Conservation (phyloP, 2,888 invertebrate genomes). For the Cantharis nigra region DNA sequence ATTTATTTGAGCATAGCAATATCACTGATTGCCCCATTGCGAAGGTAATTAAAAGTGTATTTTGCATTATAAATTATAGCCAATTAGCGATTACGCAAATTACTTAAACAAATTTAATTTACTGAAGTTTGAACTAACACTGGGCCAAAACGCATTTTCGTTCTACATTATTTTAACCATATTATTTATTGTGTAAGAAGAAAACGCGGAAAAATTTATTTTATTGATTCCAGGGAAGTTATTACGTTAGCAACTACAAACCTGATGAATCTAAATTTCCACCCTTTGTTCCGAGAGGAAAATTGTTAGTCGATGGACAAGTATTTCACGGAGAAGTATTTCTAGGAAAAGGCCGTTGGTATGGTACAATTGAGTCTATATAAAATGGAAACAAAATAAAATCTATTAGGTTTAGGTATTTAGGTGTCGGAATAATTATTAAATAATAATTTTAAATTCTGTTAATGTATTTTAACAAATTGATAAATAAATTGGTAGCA, state of each 20-base stretch:
- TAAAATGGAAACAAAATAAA: not conserved
- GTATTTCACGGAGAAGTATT: constrained; percentile 5
- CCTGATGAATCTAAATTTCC: constrained; percentile 18
- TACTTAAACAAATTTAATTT: not conserved
- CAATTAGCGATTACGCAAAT: not conserved
- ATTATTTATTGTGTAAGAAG: not conserved
- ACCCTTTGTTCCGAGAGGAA: constrained; percentile 8
- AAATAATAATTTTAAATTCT: not conserved
- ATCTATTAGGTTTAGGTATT: not conserved
- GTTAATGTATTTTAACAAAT: not conserved
- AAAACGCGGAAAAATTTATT: constrained; percentile 7
- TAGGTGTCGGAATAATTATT: not conserved
- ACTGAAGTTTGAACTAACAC: not conserved
- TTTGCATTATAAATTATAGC: not conserved
- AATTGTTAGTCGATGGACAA: constrained; percentile 7
- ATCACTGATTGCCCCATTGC: constrained; percentile 14
- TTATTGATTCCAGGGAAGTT: constrained; percentile 4
- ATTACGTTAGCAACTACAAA: constrained; percentile 14
- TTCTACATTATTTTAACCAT: not conserved
- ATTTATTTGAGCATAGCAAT: constrained; percentile 5
- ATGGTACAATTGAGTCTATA: not conserved
- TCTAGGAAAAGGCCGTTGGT: constrained; percentile 6
- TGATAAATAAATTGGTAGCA: not conserved
- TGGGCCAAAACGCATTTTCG: not conserved
- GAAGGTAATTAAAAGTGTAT: not conserved